Conservation (phyloP, 2,797 vertebrate genomes). For the Sebastes steindachneri region DNA sequence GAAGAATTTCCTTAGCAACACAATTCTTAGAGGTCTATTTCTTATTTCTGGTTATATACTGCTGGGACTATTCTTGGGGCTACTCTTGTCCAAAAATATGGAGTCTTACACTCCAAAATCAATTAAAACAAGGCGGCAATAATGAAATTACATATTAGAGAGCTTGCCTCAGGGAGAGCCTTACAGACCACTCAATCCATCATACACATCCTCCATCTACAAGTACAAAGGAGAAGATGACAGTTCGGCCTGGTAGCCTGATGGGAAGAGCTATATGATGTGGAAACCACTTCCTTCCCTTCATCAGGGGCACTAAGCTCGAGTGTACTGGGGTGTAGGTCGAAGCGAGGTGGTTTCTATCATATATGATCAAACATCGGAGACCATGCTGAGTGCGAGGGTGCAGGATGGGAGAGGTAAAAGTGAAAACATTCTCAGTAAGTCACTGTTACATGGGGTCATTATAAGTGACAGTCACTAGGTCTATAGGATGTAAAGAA, state of each 20-base stretch:
- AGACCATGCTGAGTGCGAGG: slow-evolving; percentile 9
- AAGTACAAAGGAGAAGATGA: slow-evolving; percentile 67
- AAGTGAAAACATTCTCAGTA: not conserved
- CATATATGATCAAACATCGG: slow-evolving; percentile 49
- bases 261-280: slow-evolving; percentile 51
- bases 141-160: not conserved
- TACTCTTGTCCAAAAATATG: not conserved
- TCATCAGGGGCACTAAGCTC: slow-evolving; percentile 23
- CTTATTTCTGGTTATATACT: not conserved
- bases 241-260: slow-evolving; percentile 53
- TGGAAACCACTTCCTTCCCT: slow-evolving; percentile 70
- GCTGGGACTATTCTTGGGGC: not conserved
- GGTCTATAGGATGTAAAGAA: not conserved
- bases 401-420: not conserved
- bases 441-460: not conserved
- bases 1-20: slow-evolving; percentile 30
- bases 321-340: not conserved
- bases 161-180: not conserved
- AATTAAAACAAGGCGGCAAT: not conserved
- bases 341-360: not conserved
- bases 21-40: slow-evolving; percentile 6
- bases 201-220: slow-evolving; percentile 15
- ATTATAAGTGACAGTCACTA: not conserved
- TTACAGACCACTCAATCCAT: slow-evolving; percentile 49
- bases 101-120: not conserved